Evolutionary conservation across 2,797 vertebrate genomes (phyloP), one percentile per base, ranked within the genome.

Genomic region (Chaunax sp.): DNA sequence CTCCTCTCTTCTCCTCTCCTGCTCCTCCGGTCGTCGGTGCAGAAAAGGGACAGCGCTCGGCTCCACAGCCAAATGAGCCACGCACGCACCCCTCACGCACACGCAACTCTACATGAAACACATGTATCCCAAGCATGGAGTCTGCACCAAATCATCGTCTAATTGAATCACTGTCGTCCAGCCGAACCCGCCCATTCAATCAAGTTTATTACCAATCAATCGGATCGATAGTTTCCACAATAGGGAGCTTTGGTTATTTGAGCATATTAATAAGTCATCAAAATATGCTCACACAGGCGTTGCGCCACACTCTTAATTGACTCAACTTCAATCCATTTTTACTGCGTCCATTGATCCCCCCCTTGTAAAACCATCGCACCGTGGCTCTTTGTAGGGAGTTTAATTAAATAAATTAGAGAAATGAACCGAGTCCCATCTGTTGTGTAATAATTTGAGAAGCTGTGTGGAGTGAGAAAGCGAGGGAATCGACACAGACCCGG

Each of bases 31-130:
- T 84, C 74, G 73, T 78, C 56, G 56, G 90, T 91, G 93, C 93
- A 93, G 93, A 93, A 91, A n/a, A 87, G 87, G 90, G 92, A 82
- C 77, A 77, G 78, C 83, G 88, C 89, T 75, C 92, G 81, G 84
- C 91, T 90, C 90, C 82, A 20, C 56, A n/a, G 86, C 90, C 86
- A 87, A 91, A 88, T 84, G 88, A 94, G 91, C 90, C 91, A 85
- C 90, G 18, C 50, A 23, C 26, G 18, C 51, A 18, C 22, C 38
- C 3, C 56, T 4, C n/a, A 18, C 19, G 1, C 9, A 0, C 22
- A 8, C 26, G 22, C 55, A 44, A 3, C 41, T 38, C 56, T 20
- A 13, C 50, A n/a, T 41, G 53, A 52, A 69, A 57, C 64, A 71
- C 49, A 7, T 50, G 73, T 47, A n/a, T 63, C 5, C 25, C 20